phyloP scores from a whole-genome alignment of 2,888 invertebrate genomes.

The Chaitophorus viminalis region DNA sequence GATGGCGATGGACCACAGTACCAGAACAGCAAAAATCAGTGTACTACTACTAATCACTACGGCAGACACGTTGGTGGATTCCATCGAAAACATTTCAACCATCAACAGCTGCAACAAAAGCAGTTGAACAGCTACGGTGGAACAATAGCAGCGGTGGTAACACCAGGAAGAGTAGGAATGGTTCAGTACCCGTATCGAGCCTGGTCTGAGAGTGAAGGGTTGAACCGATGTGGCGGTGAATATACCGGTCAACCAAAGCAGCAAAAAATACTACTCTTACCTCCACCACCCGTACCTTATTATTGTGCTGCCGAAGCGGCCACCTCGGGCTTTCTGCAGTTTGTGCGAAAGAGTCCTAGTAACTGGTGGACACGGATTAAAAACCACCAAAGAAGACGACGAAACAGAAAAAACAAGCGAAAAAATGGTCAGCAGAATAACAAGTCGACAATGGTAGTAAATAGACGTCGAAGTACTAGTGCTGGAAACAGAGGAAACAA shows the following conservation, averaged over 20 bases:
- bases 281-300: constrained; percentile 31
- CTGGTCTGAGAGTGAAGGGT: constrained; percentile 42
- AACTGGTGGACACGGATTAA: constrained; percentile 7
- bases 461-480: background rate
- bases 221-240: constrained; percentile 8
- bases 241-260: background rate
- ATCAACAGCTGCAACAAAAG: background rate
- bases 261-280: background rate
- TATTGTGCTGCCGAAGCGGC: constrained; percentile 43
- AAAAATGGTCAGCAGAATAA: background rate
- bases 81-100: background rate
- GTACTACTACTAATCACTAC: background rate
- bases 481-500: background rate
- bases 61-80: background rate
- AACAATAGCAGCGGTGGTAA: background rate
- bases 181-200: constrained; percentile 21
- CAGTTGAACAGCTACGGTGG: background rate
- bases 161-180: background rate
- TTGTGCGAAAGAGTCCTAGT: constrained; percentile 17
- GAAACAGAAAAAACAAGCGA: background rate
- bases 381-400: background rate
- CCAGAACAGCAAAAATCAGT: background rate
- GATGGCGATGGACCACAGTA: background rate
- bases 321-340: constrained; percentile 27
- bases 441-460: too few relatives aligned